Conservation (phyloP, 2,113 vertebrate species). For the Nymphicus hollandicus region DNA sequence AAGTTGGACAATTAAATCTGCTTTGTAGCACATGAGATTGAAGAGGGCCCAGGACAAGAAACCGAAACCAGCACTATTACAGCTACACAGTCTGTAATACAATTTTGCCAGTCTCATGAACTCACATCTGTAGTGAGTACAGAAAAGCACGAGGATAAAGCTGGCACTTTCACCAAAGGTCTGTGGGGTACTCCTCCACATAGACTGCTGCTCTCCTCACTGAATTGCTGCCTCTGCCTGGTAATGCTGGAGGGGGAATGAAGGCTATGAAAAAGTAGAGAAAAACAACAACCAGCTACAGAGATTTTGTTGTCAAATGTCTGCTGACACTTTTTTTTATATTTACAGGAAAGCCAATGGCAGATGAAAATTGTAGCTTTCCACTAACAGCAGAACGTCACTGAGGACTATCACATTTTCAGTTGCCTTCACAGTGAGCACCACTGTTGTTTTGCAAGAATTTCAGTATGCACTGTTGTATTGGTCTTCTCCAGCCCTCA, state of each 20-base stretch:
- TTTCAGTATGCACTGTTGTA: not conserved
- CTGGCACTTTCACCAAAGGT: not conserved
- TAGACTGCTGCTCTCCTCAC: not conserved
- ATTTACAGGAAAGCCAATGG: not conserved
- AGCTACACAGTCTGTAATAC: not conserved
- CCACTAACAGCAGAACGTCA: not conserved
- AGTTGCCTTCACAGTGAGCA: not conserved
- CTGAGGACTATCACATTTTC: not conserved
- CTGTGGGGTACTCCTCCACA: rapidly evolving
- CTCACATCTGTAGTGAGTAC: not conserved
- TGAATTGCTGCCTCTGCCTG: not conserved
- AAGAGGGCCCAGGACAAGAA: not conserved
- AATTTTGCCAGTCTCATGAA: not conserved
- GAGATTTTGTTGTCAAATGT: not conserved
- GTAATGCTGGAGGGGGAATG: not conserved
- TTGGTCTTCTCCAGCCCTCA: not conserved
- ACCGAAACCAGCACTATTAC: not conserved
- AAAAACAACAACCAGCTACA: not conserved
- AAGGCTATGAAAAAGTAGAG: not conserved
- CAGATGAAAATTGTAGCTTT: constrained; percentile 4
- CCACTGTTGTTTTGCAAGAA: not conserved
- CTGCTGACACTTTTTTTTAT: not conserved
- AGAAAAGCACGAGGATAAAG: not conserved
- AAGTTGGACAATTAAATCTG: not conserved
- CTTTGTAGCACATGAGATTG: not conserved